Percentiles rank a stretch among this genome's conserved stretches.
Conservation (phyloP, 1,140 invertebrate species). For the Druon quercuslanigerum region DNA sequence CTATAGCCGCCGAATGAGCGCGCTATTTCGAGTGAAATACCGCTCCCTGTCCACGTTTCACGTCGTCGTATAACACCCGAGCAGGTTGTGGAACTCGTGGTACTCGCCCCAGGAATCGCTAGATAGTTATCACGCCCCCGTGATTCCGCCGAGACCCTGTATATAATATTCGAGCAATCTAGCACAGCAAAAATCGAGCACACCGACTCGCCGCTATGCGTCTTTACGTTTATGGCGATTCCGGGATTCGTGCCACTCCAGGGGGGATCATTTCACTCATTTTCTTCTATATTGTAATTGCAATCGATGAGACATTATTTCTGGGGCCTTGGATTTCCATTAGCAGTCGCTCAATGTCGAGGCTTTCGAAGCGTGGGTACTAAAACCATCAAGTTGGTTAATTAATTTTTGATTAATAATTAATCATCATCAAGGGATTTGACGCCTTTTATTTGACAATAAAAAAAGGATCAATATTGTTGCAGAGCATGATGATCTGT, state of each 20-base stretch:
- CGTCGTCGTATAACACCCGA: slow-evolving; percentile 29
- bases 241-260: slow-evolving; percentile 4
- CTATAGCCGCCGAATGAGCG: slow-evolving; percentile 5
- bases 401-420: no score
- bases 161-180: neutral
- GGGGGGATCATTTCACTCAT: slow-evolving; percentile 19
- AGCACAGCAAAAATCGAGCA: no score
- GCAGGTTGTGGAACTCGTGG: slow-evolving; percentile 32
- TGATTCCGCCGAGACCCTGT: neutral
- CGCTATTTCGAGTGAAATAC: slow-evolving; percentile 9
- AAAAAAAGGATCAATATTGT: no score
- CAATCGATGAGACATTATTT: neutral
- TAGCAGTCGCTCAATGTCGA: no score
- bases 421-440: no score
- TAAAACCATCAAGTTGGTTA: no score
- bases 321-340: neutral
- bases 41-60: slow-evolving; percentile 8
- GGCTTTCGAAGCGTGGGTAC: no score
- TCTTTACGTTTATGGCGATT: slow-evolving; percentile 4
- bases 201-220: neutral
- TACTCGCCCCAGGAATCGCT: slow-evolving; percentile 27
- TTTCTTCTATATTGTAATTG: neutral
- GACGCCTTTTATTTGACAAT: no score
- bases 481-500: no score
- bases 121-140: slow-evolving; percentile 33